Conservation (phyloP, 2,888 invertebrate species). For the Chromoteleia sp. region DNA sequence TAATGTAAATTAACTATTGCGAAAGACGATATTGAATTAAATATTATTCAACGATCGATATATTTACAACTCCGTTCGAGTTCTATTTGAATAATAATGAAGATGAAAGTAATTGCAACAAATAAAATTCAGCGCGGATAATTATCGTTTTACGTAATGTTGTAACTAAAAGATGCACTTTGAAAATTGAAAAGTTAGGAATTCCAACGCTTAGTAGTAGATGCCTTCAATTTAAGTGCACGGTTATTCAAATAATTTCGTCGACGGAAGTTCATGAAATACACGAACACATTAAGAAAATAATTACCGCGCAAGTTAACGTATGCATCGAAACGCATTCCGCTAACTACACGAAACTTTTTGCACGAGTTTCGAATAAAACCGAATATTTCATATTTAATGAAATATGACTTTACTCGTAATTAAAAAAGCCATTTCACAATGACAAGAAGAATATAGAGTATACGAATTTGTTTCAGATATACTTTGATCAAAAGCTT, state of each 20-base stretch:
- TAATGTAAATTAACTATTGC: not conserved
- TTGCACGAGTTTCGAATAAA: constrained; percentile 46
- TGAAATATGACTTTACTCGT: no score
- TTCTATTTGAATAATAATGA: constrained; percentile 10
- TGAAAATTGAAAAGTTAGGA: constrained; percentile 26
- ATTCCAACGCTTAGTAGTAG: constrained; percentile 6
- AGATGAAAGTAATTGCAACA: constrained; percentile 4
- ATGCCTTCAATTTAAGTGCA: constrained; percentile 32
- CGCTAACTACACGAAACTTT: constrained; percentile 41
- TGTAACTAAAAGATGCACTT: constrained; percentile 6
- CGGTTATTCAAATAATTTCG: constrained; percentile 30
- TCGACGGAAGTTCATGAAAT: constrained; percentile 29
- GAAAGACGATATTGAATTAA: no score
- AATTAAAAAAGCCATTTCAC: no score
- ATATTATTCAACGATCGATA: not conserved
- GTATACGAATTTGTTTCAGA: constrained; percentile 1
- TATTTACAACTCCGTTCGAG: not conserved
- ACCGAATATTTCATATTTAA: constrained; percentile 61
- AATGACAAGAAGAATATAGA: no score
- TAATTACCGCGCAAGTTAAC: constrained; percentile 39
- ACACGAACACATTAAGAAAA: constrained; percentile 40
- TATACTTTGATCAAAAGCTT: constrained; percentile 19
- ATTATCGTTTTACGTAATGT: constrained; percentile 14
- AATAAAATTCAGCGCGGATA: constrained; percentile 6
- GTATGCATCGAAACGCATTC: constrained; percentile 23